A percentile compares a stretch with the other conserved stretches of the same genome.
Conservation (phyloP, 2,797 vertebrate species). For the Zalophus californianus region DNA sequence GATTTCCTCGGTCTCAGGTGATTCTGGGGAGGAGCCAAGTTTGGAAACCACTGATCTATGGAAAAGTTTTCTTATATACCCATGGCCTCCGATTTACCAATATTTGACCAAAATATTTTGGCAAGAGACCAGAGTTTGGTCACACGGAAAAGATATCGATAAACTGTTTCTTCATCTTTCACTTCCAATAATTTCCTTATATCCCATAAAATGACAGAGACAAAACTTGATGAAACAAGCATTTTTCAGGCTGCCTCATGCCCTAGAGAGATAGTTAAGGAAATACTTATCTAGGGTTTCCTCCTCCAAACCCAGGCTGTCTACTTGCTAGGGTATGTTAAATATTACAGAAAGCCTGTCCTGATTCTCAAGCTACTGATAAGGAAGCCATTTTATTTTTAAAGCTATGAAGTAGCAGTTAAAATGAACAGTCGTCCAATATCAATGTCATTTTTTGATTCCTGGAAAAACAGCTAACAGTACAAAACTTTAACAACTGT, state of each 20-base stretch:
- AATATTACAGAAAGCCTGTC: conserved; percentile 68
- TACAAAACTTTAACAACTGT: neutral
- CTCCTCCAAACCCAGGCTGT: conserved; percentile 78
- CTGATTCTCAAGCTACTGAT: conserved; percentile 76
- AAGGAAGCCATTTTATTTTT: conserved; percentile 62
- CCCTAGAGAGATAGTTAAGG: conserved; percentile 70
- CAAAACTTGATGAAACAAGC: conserved; percentile 70
- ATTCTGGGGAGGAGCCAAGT: neutral
- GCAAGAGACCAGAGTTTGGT: neutral
- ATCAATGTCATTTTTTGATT: conserved; percentile 71
- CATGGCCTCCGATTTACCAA: neutral
- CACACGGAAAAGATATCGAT: neutral
- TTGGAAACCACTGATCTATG: neutral
- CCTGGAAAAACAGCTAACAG: conserved; percentile 63
- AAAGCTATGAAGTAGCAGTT: neutral
- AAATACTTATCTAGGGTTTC: conserved; percentile 81
- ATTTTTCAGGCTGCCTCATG: conserved; percentile 53
- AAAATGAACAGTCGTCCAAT: conserved; percentile 63
- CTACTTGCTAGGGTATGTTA: conserved; percentile 63
- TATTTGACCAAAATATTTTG: neutral
- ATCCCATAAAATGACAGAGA: conserved; percentile 37
- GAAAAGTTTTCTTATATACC: neutral
- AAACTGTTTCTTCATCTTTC: neutral
- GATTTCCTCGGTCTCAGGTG: neutral
- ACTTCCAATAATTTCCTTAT: conserved; percentile 45